These are phyloP conservation scores for Podarcis lilfordi DNA, from an alignment of 2,797 vertebrate genomes.

Conservation along the genomic window DNA sequence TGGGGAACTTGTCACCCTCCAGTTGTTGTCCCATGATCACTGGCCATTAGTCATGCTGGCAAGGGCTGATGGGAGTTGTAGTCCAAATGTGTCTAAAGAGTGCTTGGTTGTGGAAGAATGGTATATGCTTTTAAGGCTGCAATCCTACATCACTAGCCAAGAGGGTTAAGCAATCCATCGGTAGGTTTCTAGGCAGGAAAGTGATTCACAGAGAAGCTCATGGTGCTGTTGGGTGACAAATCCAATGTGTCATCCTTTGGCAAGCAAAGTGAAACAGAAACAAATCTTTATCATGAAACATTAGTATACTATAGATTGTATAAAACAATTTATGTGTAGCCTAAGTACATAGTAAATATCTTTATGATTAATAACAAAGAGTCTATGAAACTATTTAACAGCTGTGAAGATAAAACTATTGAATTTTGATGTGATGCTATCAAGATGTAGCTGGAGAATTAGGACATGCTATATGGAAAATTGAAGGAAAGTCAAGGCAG, in stretches of 20 bases:
- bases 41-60: too few relatives aligned
- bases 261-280: neutral
- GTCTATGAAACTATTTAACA: constrained; percentile 11
- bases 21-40: too few relatives aligned
- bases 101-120: neutral
- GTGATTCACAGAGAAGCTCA: neutral
- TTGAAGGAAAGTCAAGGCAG: neutral
- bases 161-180: neutral
- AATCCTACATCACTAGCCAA: neutral
- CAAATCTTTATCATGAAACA: neutral
- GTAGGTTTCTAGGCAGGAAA: neutral
- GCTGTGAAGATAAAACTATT: constrained; percentile 18
- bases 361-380: constrained; percentile 22
- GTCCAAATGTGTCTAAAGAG: too few relatives aligned
- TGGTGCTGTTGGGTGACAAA: neutral
- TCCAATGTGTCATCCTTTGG: neutral
- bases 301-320: neutral
- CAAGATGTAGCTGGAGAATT: constrained; percentile 33
- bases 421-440: constrained; percentile 20
- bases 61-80: too few relatives aligned
- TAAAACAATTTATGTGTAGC: constrained; percentile 7
- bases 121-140: neutral
- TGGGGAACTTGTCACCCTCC: too few relatives aligned
- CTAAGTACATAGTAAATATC: constrained; percentile 2
- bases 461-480: neutral